Conservation (phyloP, 1,140 invertebrate species). For the Brachionus sp. region DNA sequence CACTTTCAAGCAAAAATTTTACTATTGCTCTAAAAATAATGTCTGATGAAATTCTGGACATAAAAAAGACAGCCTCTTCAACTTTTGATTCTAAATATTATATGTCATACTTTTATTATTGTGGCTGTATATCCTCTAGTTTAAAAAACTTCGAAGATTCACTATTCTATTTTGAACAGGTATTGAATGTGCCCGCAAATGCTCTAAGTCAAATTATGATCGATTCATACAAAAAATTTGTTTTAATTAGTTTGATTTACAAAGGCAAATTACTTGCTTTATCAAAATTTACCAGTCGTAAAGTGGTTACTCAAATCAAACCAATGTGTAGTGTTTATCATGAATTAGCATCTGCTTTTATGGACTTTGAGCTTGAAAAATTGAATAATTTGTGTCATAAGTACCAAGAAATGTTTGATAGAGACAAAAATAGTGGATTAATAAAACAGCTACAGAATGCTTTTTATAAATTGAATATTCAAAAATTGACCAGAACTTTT, state of each 20-base stretch:
- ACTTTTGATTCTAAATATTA: conserved; percentile 87
- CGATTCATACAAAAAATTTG: conserved; percentile 92
- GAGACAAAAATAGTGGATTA: conserved; percentile 69
- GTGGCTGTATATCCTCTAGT: conserved; percentile 90
- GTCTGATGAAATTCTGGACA: conserved; percentile 83
- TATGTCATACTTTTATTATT: conserved; percentile 91
- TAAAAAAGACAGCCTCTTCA: conserved; percentile 74
- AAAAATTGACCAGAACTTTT: conserved; percentile 92
- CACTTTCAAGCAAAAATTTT: conserved; percentile 82
- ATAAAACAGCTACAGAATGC: conserved; percentile 74
- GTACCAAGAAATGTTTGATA: conserved; percentile 1
- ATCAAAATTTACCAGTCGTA: conserved; percentile 23
- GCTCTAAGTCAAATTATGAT: conserved; percentile 93
- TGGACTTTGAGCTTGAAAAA: neutral
- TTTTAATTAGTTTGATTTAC: conserved; percentile 81
- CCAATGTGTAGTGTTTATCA: conserved; percentile 31
- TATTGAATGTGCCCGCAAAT: conserved; percentile 82
- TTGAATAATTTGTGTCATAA: neutral
- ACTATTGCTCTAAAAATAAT: conserved; percentile 84
- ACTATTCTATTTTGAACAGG: conserved; percentile 83
- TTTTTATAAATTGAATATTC: conserved; percentile 92
- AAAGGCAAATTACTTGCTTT: conserved; percentile 73
- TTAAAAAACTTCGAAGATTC: conserved; percentile 86
- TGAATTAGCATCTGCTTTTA: conserved; percentile 6
- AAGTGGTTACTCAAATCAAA: conserved; percentile 12